These are phyloP conservation scores for Porites evermanni DNA, from an alignment of 92 coral and sea anemone genomes.

Conservation along the genomic window DNA sequence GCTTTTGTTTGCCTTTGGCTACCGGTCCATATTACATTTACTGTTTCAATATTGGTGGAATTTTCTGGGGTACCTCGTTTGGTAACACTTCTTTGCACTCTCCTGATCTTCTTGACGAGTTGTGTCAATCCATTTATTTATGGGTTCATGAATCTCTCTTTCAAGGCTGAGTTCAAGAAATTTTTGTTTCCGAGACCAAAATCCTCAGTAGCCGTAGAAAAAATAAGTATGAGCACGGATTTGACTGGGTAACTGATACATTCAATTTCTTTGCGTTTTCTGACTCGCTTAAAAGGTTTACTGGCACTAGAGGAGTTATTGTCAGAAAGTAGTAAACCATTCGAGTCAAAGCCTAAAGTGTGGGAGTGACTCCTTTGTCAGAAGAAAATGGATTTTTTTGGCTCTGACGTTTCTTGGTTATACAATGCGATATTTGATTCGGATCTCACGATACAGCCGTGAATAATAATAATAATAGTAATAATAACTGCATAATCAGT, in stretches of 20 bases:
- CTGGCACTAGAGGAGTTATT: no score
- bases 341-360: no score
- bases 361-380: no score
- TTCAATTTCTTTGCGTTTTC: neutral
- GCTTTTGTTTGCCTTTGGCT: conserved; percentile 10
- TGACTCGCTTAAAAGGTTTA: neutral
- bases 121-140: conserved; percentile 34
- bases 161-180: conserved; percentile 29
- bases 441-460: no score
- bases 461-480: no score
- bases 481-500: no score
- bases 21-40: neutral
- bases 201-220: neutral
- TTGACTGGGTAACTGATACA: neutral
- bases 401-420: no score
- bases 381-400: no score
- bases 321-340: no score
- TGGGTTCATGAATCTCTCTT: conserved; percentile 42
- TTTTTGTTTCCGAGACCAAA: neutral
- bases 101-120: conserved; percentile 9
- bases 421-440: no score
- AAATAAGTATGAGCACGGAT: neutral
- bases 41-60: neutral
- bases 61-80: neutral
- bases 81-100: neutral